Percentiles rank a stretch among this genome's conserved stretches.
Conservation (phyloP, 2,888 invertebrate genomes). For the Dysmachus trigonus region DNA sequence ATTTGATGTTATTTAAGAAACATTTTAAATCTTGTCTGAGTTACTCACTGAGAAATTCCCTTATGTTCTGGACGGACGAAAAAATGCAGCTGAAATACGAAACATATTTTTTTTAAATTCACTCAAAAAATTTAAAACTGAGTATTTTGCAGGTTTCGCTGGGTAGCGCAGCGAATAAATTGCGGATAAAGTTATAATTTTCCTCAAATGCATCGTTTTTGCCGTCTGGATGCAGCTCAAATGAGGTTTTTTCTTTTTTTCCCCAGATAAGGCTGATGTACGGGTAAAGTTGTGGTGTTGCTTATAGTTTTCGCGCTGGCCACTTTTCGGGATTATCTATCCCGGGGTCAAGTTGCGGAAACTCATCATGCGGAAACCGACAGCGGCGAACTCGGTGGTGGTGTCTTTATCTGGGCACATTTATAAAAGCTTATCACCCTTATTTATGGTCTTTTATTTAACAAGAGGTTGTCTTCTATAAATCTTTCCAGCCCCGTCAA, state of each 20-base stretch:
- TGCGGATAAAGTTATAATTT: background rate
- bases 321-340: conserved; percentile 8
- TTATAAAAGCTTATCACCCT: conserved; percentile 37
- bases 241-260: background rate
- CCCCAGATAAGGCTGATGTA: background rate
- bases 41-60: no score
- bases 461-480: conserved; percentile 33
- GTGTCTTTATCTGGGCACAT: conserved; percentile 16
- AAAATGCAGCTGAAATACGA: background rate
- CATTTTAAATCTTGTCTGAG: no score
- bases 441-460: conserved; percentile 35
- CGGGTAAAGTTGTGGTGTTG: background rate
- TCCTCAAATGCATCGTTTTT: background rate
- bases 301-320: background rate
- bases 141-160: background rate
- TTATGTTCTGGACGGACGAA: no score
- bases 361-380: conserved; percentile 17
- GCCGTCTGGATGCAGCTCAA: background rate
- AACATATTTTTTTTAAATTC: background rate
- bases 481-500: conserved; percentile 11
- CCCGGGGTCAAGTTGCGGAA: background rate
- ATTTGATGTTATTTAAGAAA: no score
- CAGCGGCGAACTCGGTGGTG: background rate
- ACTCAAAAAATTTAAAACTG: background rate
- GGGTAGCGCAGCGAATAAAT: background rate